phyloP scores from a whole-genome alignment of 1,140 invertebrate genomes.

The Macrosteles quadrilineatus region DNA sequence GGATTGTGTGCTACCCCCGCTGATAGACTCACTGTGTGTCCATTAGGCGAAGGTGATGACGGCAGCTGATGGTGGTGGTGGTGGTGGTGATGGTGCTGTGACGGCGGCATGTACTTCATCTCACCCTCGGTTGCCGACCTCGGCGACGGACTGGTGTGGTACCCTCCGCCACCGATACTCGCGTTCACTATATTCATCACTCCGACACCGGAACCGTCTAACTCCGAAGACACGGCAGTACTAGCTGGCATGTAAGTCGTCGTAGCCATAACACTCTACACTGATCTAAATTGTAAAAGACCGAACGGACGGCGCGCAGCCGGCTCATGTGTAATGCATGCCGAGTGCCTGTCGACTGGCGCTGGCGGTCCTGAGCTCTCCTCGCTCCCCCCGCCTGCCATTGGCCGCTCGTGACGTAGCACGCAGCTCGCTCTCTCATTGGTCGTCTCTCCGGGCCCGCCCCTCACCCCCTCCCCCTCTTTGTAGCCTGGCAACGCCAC shows the following conservation, averaged over 20 bases:
- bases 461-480: slow-evolving; percentile 30
- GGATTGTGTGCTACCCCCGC: slow-evolving; percentile 63
- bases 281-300: slow-evolving; percentile 42
- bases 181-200: slow-evolving; percentile 59
- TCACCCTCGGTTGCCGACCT: slow-evolving; percentile 78
- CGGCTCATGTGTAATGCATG: slow-evolving; percentile 62
- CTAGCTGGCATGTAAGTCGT: slow-evolving; percentile 82
- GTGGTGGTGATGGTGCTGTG: slow-evolving; percentile 74
- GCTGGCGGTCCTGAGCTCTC: slow-evolving; percentile 43
- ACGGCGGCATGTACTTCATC: slow-evolving; percentile 90
- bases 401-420: slow-evolving; percentile 31
- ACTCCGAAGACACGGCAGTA: slow-evolving; percentile 68
- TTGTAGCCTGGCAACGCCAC: slow-evolving; percentile 40
- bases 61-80: slow-evolving; percentile 72
- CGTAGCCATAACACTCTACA: slow-evolving; percentile 64
- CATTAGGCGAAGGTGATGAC: slow-evolving; percentile 57
- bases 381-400: slow-evolving; percentile 24
- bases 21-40: slow-evolving; percentile 61
- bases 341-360: slow-evolving; percentile 54
- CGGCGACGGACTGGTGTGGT: slow-evolving; percentile 70
- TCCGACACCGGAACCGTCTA: slow-evolving; percentile 73
- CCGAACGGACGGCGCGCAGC: slow-evolving; percentile 36
- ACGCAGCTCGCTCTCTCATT: slow-evolving; percentile 30
- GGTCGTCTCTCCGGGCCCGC: slow-evolving; percentile 33
- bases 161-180: slow-evolving; percentile 57